phyloP scores from a whole-genome alignment of 92 coral and sea anemone genomes.

The Palythoa heliodiscus region DNA sequence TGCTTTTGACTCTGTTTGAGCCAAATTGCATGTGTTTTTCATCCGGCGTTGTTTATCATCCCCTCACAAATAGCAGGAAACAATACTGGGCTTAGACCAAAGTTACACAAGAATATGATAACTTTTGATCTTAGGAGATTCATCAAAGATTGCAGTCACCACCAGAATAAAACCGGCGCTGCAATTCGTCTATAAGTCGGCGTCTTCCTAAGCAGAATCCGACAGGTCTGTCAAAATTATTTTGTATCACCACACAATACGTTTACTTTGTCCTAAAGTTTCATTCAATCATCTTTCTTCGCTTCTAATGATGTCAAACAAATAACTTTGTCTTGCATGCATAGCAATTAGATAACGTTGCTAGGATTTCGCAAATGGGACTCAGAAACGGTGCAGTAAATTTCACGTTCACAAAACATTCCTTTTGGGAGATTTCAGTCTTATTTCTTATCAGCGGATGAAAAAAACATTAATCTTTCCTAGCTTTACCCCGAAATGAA shows the following conservation, averaged over 20 bases:
- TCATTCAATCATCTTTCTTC: constrained; percentile 29
- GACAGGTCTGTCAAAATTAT: constrained; percentile 33
- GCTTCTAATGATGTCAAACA: constrained; percentile 23
- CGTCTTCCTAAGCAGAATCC: neutral
- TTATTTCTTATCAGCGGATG: neutral
- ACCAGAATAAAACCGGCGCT: neutral
- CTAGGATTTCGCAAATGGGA: constrained; percentile 22
- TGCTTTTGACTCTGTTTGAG: constrained; percentile 6
- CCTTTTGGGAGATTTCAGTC: neutral
- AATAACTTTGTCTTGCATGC: constrained; percentile 33
- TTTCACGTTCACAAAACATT: neutral
- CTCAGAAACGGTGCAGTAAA: neutral
- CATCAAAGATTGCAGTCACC: neutral
- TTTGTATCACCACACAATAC: neutral
- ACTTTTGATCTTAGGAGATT: neutral
- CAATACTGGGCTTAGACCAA: neutral
- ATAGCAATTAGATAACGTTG: constrained; percentile 33
- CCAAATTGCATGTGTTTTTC: neutral
- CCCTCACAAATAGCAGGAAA: constrained; percentile 22
- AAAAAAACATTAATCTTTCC: too few relatives aligned
- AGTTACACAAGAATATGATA: neutral
- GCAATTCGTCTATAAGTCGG: neutral
- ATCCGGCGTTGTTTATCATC: constrained; percentile 24
- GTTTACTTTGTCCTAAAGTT: constrained; percentile 31
- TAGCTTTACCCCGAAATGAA: neutral